Base-by-base conservation (phyloP, 2,113 vertebrate species). In the Psittacula cyanocephala region DNA sequence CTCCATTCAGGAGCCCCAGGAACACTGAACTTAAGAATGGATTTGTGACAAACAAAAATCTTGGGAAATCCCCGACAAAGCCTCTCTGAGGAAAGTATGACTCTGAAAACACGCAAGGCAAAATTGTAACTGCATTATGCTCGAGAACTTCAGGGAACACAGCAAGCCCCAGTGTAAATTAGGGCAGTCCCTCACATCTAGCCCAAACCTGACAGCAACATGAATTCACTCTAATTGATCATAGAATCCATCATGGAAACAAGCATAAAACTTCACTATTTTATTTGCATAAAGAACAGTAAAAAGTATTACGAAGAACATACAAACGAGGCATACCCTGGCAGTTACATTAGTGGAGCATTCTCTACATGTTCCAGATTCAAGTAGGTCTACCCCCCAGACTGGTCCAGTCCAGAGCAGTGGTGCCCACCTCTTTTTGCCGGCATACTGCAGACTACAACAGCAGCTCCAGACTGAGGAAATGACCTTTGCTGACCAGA, bases 381-480 rank as follows among this genome's bases (percentile, higher is more conserved):
- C 20, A 33, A 62, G 23, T 7, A 71, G 44, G 27, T 47, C 35
- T 24, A 60, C 9, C 3, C 6, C 20, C 52, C 23, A 43, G 60
- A 57, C 19, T 9, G 19, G 62, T 55, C 13, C 9, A 17, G 39
- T 16, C 12, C 47, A 28, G 25, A 69, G 29, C 33, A 52, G 31
- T 7, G n/a, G 25, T 47, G 71, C 59, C 43, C 37, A 33, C 44
- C 44, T 35, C 37, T 50, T 57, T 72, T 67, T 41, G 8, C 57
- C 0, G 0, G 13, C 17, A 8, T 29, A 46, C 64, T n/a, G 37
- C 18, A 53, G 17, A 28, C 55, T n/a, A 17, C 59, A 24, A 20
- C 33, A 27, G 57, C 39, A 39, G 22, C 39, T 52, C 25, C 6
- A 52, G 44, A 41, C 46, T 17, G 7, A 72, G 39, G 39, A 65